Evolutionary conservation across 2,888 invertebrate species (phyloP).

Genomic region (Lithophane semibrunnea): DNA sequence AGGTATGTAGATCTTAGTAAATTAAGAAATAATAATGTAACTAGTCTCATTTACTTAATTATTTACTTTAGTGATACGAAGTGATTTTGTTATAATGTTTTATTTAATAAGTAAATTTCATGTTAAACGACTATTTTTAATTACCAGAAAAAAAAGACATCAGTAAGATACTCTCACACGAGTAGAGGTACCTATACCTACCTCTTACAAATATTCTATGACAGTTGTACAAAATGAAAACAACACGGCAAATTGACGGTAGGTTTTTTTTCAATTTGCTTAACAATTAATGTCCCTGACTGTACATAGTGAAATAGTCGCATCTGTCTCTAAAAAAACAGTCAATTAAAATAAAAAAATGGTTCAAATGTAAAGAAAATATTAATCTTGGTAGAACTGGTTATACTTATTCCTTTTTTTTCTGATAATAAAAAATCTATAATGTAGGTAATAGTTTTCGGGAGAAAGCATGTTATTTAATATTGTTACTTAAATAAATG

Average conservation of each 20-base stretch:
- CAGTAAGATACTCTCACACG: background rate
- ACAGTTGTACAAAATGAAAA: background rate
- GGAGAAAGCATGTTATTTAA: conserved; percentile 2
- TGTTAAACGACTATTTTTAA: background rate
- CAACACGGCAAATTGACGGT: background rate
- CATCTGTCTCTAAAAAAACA: background rate
- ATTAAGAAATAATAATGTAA: background rate
- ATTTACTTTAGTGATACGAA: background rate
- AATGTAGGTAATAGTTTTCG: background rate
- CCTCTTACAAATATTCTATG: background rate
- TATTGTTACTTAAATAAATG: conserved; percentile 9
- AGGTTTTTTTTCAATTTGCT: too few relatives aligned
- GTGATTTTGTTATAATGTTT: conserved; percentile 13
- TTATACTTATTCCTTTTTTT: background rate
- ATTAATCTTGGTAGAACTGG: too few relatives aligned
- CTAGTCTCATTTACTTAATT: conserved; percentile 34
- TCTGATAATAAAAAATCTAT: background rate
- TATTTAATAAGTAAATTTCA: background rate
- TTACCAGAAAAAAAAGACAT: background rate
- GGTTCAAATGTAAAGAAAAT: background rate
- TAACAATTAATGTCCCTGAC: background rate
- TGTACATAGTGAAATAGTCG: background rate
- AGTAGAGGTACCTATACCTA: background rate
- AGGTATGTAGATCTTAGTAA: conserved; percentile 19
- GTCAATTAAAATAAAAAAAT: background rate